Conservation (phyloP, 2,888 invertebrate genomes). For the Leuctra nigra region DNA sequence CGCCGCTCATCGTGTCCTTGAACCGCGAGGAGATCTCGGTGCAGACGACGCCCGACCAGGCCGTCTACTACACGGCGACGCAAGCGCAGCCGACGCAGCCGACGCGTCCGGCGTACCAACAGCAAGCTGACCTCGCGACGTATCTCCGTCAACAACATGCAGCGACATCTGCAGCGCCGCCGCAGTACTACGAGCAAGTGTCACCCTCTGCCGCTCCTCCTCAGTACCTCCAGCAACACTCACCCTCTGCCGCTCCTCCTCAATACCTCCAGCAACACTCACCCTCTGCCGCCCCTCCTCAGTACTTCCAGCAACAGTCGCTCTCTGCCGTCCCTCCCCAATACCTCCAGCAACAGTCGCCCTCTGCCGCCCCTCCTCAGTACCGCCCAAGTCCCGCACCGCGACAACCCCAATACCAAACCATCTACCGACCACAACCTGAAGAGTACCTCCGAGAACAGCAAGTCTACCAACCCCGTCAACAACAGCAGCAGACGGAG, state of each 20-base stretch:
- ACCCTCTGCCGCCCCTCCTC: not conserved
- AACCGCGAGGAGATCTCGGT: not conserved
- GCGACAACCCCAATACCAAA: conserved; percentile 8
- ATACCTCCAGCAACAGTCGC: conserved; percentile 1
- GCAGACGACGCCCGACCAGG: not conserved
- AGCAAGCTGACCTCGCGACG: not conserved
- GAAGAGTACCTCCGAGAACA: not conserved
- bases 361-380: not conserved
- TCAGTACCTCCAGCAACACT: not conserved
- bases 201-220: not conserved
- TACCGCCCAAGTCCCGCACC: not conserved
- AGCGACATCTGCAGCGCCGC: too few relatives aligned
- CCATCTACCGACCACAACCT: too few relatives aligned
- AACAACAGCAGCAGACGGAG: not conserved
- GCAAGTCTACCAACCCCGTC: not conserved
- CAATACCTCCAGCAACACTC: not conserved
- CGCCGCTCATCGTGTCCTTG: conserved; percentile 2
- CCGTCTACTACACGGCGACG: conserved; percentile 8
- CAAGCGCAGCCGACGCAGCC: not conserved
- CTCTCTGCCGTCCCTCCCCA: not conserved
- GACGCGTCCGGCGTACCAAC: not conserved
- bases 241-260: not conserved
- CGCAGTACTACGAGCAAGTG: too few relatives aligned
- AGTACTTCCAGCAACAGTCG: not conserved
- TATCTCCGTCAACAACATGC: not conserved